Evolutionary conservation across 2,113 vertebrate genomes (phyloP).

Genomic region (Ginglymostoma cirratum): DNA sequence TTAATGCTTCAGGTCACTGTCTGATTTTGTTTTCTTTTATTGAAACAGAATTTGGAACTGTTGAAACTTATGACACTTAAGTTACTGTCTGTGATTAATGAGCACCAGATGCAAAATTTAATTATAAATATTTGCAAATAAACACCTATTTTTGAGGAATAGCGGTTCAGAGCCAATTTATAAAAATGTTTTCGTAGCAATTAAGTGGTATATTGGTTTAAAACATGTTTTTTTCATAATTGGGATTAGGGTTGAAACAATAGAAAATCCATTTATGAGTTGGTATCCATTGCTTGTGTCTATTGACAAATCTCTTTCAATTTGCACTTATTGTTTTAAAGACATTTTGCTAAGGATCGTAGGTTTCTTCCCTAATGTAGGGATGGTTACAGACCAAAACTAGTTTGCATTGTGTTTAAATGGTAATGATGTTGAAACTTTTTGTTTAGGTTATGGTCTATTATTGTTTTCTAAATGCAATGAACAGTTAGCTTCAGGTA

Average conservation of each 20-base stretch:
- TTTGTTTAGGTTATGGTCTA: background rate
- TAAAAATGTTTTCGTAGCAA: background rate
- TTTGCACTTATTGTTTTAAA: background rate
- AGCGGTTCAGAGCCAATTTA: background rate
- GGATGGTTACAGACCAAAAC: background rate
- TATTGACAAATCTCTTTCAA: background rate
- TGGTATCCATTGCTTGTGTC: background rate
- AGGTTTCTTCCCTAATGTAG: background rate
- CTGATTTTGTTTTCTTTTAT: background rate
- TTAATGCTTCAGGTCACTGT: background rate
- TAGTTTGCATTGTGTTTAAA: background rate
- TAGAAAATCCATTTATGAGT: background rate
- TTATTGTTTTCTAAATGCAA: background rate
- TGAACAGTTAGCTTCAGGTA: background rate
- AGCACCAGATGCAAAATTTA: background rate
- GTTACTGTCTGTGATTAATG: background rate
- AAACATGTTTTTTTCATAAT: background rate
- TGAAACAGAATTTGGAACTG: background rate
- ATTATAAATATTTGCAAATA: background rate
- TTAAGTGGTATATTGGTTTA: background rate
- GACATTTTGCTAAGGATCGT: background rate
- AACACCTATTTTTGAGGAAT: background rate
- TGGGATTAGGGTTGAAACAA: background rate
- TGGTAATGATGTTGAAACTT: background rate
- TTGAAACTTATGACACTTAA: background rate